phyloP scores from a whole-genome alignment of 2,888 invertebrate genomes.

The Machimus atricapillus region DNA sequence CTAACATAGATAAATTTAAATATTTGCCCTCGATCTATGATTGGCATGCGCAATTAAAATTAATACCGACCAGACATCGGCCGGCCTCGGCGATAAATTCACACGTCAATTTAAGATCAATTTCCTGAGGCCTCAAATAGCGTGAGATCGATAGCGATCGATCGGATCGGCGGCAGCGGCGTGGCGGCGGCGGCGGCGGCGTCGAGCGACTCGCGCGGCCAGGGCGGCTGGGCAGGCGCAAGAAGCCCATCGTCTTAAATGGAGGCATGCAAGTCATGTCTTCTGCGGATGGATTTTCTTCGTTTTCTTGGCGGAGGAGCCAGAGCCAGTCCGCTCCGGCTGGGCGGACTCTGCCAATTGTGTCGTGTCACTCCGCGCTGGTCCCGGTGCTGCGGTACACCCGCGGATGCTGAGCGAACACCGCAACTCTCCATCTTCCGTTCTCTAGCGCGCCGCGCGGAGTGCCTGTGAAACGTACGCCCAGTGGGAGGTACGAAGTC shows the following conservation, averaged over 20 bases:
- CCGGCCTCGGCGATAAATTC: constrained; percentile 48
- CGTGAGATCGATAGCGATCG: constrained; percentile 45
- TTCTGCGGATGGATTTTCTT: background rate
- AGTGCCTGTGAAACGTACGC: constrained; percentile 5
- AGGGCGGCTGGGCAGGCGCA: background rate
- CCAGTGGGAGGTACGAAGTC: constrained; percentile 29
- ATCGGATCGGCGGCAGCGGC: background rate
- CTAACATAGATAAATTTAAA: constrained; percentile 30
- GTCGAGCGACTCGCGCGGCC: background rate
- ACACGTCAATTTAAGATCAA: constrained; percentile 50
- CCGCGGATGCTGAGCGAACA: background rate
- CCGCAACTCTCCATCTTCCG: background rate
- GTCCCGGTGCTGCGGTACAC: background rate
- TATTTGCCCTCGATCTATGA: constrained; percentile 34
- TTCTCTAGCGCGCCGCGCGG: background rate
- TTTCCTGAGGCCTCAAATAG: constrained; percentile 48
- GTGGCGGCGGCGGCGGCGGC: background rate
- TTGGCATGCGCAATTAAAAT: constrained; percentile 41
- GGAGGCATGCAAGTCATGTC: constrained; percentile 30
- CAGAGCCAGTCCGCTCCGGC: constrained; percentile 15
- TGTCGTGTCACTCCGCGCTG: background rate
- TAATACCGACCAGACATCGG: constrained; percentile 15
- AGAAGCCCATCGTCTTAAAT: background rate
- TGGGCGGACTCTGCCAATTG: constrained; percentile 25
- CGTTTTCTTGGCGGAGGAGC: background rate